Evolutionary conservation across 2,888 invertebrate genomes (phyloP), one percentile per base, ranked within the genome.

Genomic region (Lathronympha strigana): DNA sequence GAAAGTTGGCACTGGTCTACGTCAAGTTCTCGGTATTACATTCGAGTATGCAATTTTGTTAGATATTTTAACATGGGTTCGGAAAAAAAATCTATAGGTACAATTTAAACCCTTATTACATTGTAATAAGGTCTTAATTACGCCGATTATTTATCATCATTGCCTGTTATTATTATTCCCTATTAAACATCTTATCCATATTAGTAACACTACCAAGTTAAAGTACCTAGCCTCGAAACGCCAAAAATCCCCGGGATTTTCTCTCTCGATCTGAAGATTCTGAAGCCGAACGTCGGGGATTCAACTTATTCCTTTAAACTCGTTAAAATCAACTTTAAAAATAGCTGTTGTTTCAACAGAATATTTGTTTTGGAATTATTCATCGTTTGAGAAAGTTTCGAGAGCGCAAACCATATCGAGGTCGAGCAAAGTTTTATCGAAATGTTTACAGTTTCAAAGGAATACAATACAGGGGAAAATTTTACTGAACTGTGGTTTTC

Each of bases 281-380:
- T 6, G 25, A 13, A 55, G 55, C 28, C 11, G 25, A 43, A 19
- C 31, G 17, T 23, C 28, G 38, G 31, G 45, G 19, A 28, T 28
- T 15, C 43, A 57, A 57, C 43, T 31, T 57, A 43, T 45, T 45
- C 45, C 54, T 54, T 25, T 25, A 45, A 57, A 51, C 50, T 62
- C 28, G 36, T n/a, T 45, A 62, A 40, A 43, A 21, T 43, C 33
- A 6, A 21, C 28, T 31, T 53, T 36, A 45, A 54, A 62, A 54
- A 54, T 47, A 47, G 25, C 62, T 23, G 53, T 36, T 62, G 54
- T 62, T 62, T 38, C 54, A 15, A 6, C 17, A 36, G 9, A 54
- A 54, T 47, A 45, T 62, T 45, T 53, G 36, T 36, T 54, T 45
- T 47, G 25, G 45, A 54, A 62, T 54, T 43, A 62, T 62, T 62